phyloP scores from a whole-genome alignment of 2,797 vertebrate genomes.

The Sebastes cheni region DNA sequence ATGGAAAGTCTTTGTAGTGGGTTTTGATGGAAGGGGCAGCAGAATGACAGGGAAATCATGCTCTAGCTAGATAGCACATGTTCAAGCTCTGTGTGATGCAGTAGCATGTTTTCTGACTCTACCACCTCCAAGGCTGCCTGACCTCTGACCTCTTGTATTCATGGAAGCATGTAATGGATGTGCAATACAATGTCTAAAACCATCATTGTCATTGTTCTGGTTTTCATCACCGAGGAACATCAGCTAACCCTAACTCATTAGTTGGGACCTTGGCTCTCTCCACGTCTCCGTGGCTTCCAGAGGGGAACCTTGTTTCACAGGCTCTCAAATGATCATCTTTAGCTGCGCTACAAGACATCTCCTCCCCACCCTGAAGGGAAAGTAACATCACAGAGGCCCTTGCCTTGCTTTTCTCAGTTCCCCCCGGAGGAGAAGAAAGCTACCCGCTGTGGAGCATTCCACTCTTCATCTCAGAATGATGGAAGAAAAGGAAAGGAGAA shows the following conservation, averaged over 20 bases:
- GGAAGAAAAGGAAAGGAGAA: slow-evolving; percentile 73
- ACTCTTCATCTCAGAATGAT: slow-evolving; percentile 78
- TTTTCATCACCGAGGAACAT: slow-evolving; percentile 59
- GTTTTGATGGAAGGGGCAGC: slow-evolving; percentile 21
- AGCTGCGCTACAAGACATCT: slow-evolving; percentile 80
- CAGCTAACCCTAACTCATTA: slow-evolving; percentile 67
- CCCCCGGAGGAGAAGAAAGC: slow-evolving; percentile 82
- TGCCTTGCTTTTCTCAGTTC: slow-evolving; percentile 73
- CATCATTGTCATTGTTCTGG: slow-evolving; percentile 28
- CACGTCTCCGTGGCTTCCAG: slow-evolving; percentile 54
- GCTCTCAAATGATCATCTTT: slow-evolving; percentile 83
- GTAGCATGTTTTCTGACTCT: not conserved
- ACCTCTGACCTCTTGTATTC: slow-evolving; percentile 32
- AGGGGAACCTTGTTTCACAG: slow-evolving; percentile 70
- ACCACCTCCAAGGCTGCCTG: not conserved
- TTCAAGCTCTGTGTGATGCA: not conserved
- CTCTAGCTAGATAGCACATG: slow-evolving; percentile 1
- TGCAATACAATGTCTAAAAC: slow-evolving; percentile 16
- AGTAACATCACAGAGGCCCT: slow-evolving; percentile 81
- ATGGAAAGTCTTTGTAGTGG: slow-evolving; percentile 22
- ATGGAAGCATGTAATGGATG: not conserved
- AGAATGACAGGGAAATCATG: slow-evolving; percentile 13
- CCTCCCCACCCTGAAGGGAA: slow-evolving; percentile 81
- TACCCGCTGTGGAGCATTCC: slow-evolving; percentile 78
- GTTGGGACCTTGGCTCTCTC: slow-evolving; percentile 49